Conservation (phyloP, 2,797 vertebrate genomes). For the Tokudaia tokunoshimensis region DNA sequence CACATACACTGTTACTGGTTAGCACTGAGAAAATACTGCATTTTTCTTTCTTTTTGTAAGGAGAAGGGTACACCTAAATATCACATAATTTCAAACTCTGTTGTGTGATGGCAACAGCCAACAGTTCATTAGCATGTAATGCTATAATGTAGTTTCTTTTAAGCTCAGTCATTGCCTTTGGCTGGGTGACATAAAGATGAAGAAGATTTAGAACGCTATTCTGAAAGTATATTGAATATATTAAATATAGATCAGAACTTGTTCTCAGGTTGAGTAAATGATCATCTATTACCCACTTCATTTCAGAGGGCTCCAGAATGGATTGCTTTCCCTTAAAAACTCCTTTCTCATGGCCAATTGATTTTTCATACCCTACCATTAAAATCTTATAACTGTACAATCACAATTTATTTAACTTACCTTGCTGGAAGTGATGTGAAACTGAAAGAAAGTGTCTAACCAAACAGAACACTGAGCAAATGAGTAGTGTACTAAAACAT, state of each 20-base stretch:
- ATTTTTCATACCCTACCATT: conserved; percentile 17
- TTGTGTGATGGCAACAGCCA: not conserved
- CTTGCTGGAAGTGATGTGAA: not conserved
- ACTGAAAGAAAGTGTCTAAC: not conserved
- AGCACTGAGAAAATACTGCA: not conserved
- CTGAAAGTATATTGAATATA: not conserved
- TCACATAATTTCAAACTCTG: not conserved
- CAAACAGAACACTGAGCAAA: not conserved
- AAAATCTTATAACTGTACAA: conserved; percentile 8
- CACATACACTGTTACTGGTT: not conserved
- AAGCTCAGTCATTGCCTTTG: not conserved
- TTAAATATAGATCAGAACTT: conserved; percentile 60
- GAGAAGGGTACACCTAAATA: not conserved
- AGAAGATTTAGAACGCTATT: conserved; percentile 28
- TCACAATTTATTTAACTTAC: conserved; percentile 5
- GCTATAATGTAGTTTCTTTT: not conserved
- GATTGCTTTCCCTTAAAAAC: conserved; percentile 41
- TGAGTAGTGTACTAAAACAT: not conserved
- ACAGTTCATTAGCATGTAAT: not conserved
- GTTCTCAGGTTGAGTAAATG: conserved; percentile 38
- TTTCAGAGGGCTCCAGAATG: conserved; percentile 9
- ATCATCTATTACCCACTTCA: conserved; percentile 11
- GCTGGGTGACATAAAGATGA: not conserved
- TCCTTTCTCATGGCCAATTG: not conserved
- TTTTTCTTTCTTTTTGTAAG: not conserved